Base-by-base conservation (phyloP, 2,888 invertebrate genomes). In the Parthenolecanium corni region DNA sequence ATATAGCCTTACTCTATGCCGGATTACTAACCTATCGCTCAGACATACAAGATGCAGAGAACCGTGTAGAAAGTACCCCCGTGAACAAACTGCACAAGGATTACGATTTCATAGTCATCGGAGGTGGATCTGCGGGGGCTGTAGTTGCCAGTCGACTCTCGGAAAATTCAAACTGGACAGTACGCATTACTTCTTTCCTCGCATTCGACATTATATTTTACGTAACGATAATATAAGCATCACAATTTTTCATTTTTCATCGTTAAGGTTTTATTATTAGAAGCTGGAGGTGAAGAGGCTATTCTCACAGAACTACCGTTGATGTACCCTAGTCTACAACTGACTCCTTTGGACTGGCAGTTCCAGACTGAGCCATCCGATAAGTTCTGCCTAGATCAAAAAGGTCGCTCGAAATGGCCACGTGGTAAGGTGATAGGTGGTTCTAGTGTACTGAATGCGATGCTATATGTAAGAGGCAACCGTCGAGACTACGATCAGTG, bases 391-490 rank as follows among this genome's bases (percentile, higher is more conserved):
- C 75, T 82, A 68, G 75, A 72, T 4, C 71, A 76, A 71, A 71
- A 71, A 6, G 71, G 69, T 1, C 68, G 70, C 6, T 75, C 76
- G 65, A 74, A 72, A 63, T 77, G 76, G 76, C 75, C 76, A 1
- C 71, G 80, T 23, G 75, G 75, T 2, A 78, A 78, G 68, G 76
- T 77, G 12, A 75, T 89, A 20, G 81, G 81, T 1, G 93, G 93
- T 0, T 84, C 84, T 14, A 89, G 89, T 70, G 85, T 85, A 1
- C 74, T 92, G 2, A 93, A 93, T 72, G 92, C 90, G 18, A 92
- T 94, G 92, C 77, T 89, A 64, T 92, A 92, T 70, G 77, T 91
- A 0, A 77, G 93, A 61, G 93, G 92, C 0, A 90, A 93, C 71
- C 80, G 79, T 56, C 78, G 76, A 2, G 93, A 93, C 71, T 94